phyloP scores from a whole-genome alignment of 2,113 vertebrate species.

The Apeltes quadracus region DNA sequence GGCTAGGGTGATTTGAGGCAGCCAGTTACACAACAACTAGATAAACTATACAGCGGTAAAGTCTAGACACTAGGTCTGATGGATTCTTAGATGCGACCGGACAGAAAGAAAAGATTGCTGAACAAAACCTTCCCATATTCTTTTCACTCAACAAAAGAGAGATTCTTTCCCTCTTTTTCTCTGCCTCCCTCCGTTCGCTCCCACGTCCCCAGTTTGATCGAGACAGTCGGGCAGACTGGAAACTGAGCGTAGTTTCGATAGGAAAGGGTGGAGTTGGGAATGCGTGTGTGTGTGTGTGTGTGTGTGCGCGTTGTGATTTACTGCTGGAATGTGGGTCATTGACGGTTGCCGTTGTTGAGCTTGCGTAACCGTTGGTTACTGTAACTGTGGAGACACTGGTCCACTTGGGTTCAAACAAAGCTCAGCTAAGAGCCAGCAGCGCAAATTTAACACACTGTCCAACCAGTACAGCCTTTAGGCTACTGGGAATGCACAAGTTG shows the following conservation, averaged over 20 bases:
- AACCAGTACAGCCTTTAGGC: not conserved
- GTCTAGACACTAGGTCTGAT: not conserved
- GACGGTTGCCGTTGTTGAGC: slow-evolving; percentile 54
- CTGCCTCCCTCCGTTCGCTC: not conserved
- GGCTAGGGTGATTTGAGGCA: slow-evolving; percentile 5
- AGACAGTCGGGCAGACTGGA: slow-evolving; percentile 36
- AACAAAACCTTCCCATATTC: not conserved
- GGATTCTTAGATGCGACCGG: not conserved
- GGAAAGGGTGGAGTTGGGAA: slow-evolving; percentile 63
- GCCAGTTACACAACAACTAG: slow-evolving; percentile 28
- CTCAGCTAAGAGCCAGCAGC: slow-evolving; percentile 26
- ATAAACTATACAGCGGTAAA: not conserved
- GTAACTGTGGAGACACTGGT: slow-evolving; percentile 67
- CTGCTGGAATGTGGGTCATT: slow-evolving; percentile 76
- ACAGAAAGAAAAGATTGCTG: not conserved
- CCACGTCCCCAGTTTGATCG: slow-evolving; percentile 9
- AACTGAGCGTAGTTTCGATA: slow-evolving; percentile 67
- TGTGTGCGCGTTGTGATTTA: slow-evolving; percentile 62
- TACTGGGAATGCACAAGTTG: slow-evolving; percentile 1
- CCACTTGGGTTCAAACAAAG: slow-evolving; percentile 57
- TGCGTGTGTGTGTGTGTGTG: slow-evolving; percentile 4
- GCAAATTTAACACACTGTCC: slow-evolving; percentile 45
- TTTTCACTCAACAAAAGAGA: not conserved
- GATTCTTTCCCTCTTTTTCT: not conserved
- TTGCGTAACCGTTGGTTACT: slow-evolving; percentile 67